phyloP scores from a whole-genome alignment of 2,113 vertebrate species.

The Neotragus moschatus region DNA sequence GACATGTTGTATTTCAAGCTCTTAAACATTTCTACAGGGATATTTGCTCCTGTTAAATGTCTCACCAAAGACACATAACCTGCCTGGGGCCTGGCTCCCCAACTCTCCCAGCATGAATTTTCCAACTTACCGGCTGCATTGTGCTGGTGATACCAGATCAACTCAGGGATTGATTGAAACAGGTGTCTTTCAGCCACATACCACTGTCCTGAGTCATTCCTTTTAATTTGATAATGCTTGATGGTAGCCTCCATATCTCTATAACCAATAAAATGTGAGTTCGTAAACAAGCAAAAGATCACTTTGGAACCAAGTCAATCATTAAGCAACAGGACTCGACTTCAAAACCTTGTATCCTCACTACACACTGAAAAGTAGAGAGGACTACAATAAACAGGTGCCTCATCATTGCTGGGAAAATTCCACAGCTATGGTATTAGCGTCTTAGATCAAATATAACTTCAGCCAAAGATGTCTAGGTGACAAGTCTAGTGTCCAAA shows the following conservation, averaged over 20 bases:
- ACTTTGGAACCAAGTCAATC: not conserved
- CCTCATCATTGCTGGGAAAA: not conserved
- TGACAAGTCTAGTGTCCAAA: not conserved
- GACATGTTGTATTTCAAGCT: not conserved
- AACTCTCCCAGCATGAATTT: not conserved
- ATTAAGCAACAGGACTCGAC: not conserved
- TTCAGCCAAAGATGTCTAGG: not conserved
- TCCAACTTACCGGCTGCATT: slow-evolving; percentile 86
- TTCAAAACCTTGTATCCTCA: not conserved
- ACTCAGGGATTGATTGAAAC: slow-evolving; percentile 85
- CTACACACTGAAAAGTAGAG: not conserved
- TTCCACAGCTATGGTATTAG: not conserved
- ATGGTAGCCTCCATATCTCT: slow-evolving; percentile 77
- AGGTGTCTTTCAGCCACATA: slow-evolving; percentile 87
- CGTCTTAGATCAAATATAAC: not conserved
- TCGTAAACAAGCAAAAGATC: slow-evolving; percentile 7
- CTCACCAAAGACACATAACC: not conserved
- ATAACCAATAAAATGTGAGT: slow-evolving; percentile 43
- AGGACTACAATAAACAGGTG: too few relatives aligned
- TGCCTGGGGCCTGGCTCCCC: too few relatives aligned
- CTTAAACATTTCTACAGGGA: not conserved
- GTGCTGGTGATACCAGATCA: slow-evolving; percentile 88
- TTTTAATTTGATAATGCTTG: slow-evolving; percentile 90
- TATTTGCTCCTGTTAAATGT: not conserved
- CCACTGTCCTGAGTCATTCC: slow-evolving; percentile 78